These are phyloP conservation scores for Prunella fulvescens DNA, from an alignment of 2,113 vertebrate species.

Conservation along the genomic window DNA sequence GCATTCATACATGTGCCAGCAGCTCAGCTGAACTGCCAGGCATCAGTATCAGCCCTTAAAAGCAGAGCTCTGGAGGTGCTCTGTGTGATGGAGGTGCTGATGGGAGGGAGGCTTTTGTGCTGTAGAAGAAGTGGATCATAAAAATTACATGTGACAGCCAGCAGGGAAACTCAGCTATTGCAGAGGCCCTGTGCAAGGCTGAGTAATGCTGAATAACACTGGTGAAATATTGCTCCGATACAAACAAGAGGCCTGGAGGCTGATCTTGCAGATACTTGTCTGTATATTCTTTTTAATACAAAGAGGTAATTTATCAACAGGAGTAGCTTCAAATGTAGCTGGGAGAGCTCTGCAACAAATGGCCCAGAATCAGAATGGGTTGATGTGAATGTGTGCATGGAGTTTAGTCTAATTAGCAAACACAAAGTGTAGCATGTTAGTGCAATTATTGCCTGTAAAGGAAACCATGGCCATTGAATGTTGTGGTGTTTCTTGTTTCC, in stretches of 20 bases:
- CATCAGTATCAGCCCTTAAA: background rate
- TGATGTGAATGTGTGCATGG: background rate
- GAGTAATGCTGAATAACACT: background rate
- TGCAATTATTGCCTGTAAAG: background rate
- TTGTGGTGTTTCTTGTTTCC: no score
- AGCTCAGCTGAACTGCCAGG: background rate
- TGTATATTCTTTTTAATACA: background rate
- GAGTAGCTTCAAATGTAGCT: background rate
- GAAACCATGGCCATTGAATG: background rate
- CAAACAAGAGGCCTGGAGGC: background rate
- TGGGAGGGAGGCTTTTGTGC: background rate
- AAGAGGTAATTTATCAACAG: background rate
- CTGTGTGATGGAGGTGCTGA: background rate
- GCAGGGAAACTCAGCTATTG: background rate
- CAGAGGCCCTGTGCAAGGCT: background rate
- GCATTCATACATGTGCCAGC: background rate
- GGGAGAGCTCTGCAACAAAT: background rate
- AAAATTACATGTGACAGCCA: background rate
- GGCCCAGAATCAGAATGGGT: accelerated
- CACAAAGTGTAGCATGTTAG: background rate
- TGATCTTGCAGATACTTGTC: background rate
- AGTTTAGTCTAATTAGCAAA: background rate
- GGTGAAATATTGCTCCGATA: background rate
- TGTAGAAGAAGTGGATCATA: background rate
- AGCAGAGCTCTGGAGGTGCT: background rate